Base-by-base conservation (phyloP, 2,113 vertebrate species). In the Eretmochelys imbricata region DNA sequence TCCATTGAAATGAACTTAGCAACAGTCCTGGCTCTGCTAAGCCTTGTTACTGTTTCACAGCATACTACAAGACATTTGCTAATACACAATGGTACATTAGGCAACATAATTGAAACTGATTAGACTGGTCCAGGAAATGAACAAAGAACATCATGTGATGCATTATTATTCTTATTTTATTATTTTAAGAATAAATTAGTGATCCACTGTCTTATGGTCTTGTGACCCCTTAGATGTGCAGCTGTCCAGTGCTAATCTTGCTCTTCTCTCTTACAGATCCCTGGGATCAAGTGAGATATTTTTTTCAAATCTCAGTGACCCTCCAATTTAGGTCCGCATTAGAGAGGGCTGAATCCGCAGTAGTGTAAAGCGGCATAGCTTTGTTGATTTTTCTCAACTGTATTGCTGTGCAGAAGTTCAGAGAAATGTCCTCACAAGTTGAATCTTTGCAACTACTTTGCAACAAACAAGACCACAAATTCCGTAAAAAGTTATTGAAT, bases 361-460 rank as follows among this genome's bases (percentile, higher is more conserved):
- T 57, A 35, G 69, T 87, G 83, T 42, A 69, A 91, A 94, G 20
- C 38, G 0, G 0, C n/a, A 3, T 35, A 38, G 6, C 20, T 55
- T 17, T 51, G 51, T 82, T 62, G 17, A 16, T 94, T 91, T 93
- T 89, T 57, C 24, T 89, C 91, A 51, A 4, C n/a, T 8, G 1
- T 53, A 10, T 0, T 11, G 69, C 62, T 2, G 42, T 79, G 69
- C 49, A 89, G 85, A 57, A 59, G 65, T 4, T 69, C 65, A 54
- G 88, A 3, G 0, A 82, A 82, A 14, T 5, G 2, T 53, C 38
- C 69, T 79, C 69, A 3, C 1, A 11, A 76, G 42, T 78, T 93
- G 89, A 91, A 87, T 93, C 89, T 96, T 96, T 91, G 85, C 82
- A 65, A 78, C 62, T 16, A 38, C 91, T 89, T 80, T 88, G 90